phyloP scores from a whole-genome alignment of 2,797 vertebrate genomes.

The Danio choprae region DNA sequence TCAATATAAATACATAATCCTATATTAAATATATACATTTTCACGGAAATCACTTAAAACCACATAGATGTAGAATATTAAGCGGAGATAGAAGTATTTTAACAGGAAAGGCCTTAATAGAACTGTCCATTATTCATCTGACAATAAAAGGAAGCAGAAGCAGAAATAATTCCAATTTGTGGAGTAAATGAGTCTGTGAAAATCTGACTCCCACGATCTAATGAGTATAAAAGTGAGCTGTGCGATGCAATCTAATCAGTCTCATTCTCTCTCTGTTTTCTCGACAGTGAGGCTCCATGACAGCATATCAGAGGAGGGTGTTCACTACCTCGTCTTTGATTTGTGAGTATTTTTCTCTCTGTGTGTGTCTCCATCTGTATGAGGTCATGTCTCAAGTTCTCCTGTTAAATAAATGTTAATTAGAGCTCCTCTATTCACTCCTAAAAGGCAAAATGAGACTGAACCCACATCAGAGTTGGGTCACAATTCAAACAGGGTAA shows the following conservation, averaged over 20 bases:
- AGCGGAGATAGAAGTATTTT: not conserved
- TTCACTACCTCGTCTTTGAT: constrained; percentile 98
- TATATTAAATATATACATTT: not conserved
- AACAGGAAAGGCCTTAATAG: not conserved
- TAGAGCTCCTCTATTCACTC: constrained; percentile 6
- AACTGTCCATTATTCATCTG: not conserved
- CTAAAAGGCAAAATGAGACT: not conserved
- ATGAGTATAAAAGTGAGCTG: constrained; percentile 12
- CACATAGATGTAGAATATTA: not conserved
- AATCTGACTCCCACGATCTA: constrained; percentile 28
- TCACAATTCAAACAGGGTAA: not conserved
- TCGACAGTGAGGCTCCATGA: constrained; percentile 87
- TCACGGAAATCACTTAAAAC: not conserved
- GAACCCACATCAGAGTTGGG: not conserved
- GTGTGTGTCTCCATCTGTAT: constrained; percentile 9
- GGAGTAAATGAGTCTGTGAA: constrained; percentile 33
- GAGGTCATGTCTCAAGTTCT: not conserved
- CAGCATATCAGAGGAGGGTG: constrained; percentile 95
- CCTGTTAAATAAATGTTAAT: constrained; percentile 1
- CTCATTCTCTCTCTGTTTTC: constrained; percentile 50
- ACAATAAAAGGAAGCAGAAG: constrained; percentile 23
- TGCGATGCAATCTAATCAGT: constrained; percentile 45
- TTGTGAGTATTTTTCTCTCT: constrained; percentile 79
- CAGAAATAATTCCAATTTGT: constrained; percentile 48
- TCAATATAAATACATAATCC: too few relatives aligned